Conservation (phyloP, 1,140 invertebrate species). For the Trinorchestia longiramus region DNA sequence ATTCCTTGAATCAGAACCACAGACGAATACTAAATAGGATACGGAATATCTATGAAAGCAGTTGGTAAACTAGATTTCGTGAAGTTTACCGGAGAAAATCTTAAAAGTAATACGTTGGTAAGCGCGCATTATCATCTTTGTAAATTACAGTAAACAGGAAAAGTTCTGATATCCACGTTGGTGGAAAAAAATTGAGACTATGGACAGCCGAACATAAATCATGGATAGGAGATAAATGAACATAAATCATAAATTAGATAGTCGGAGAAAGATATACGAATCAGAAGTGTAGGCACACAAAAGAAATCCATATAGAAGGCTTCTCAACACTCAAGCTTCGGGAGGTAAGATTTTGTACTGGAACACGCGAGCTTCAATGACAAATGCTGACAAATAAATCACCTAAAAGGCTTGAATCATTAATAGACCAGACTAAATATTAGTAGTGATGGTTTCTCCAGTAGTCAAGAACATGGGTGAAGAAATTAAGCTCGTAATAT, state of each 20-base stretch:
- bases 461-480: background rate
- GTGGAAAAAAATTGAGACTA: no score
- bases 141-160: no score
- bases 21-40: background rate
- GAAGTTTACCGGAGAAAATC: background rate
- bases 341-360: no score
- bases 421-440: background rate
- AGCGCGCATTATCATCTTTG: no score
- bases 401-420: background rate
- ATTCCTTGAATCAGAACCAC: background rate
- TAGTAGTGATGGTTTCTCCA: background rate
- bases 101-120: background rate
- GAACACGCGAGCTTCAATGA: background rate
- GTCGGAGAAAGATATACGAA: no score
- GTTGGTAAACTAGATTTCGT: background rate
- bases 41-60: background rate
- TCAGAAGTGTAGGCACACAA: no score
- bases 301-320: no score
- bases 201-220: no score
- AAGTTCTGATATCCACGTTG: no score
- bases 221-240: no score
- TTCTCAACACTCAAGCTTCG: background rate
- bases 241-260: no score
- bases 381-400: background rate
- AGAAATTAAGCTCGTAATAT: background rate